Evolutionary conservation across 1,140 invertebrate genomes (phyloP).

Genomic region (Solenopsis invicta): DNA sequence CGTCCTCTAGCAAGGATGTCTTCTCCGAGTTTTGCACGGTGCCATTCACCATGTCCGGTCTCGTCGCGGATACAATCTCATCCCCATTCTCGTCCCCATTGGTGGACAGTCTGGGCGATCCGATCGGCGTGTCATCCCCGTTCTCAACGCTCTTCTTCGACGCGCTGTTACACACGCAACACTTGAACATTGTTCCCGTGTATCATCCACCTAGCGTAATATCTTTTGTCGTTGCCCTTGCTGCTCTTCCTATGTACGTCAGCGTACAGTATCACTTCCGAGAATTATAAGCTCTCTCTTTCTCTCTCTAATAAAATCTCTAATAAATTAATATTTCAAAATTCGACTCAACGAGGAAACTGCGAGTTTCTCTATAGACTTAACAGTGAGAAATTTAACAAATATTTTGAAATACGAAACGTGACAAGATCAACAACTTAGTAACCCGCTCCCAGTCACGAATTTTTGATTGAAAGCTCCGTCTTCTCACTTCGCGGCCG

Average conservation of each 20-base stretch:
- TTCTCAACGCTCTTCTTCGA: slow-evolving; percentile 64
- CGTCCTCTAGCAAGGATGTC: not conserved
- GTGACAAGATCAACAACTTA: slow-evolving; percentile 2
- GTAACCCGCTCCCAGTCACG: not conserved
- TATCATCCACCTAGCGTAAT: slow-evolving; percentile 43
- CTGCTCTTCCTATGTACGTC: not conserved
- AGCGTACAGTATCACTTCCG: not conserved
- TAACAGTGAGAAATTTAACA: slow-evolving; percentile 44
- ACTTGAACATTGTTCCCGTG: slow-evolving; percentile 84
- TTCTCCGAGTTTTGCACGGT: slow-evolving; percentile 58
- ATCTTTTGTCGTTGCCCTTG: not conserved
- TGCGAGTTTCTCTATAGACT: not conserved
- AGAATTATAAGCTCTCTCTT: not conserved
- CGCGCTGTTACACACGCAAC: slow-evolving; percentile 83
- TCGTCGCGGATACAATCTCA: not conserved
- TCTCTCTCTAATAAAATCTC: slow-evolving; percentile 10
- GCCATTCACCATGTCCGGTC: slow-evolving; percentile 64
- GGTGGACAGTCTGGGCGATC: slow-evolving; percentile 2
- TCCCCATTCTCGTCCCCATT: too few species aligned
- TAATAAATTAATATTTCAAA: slow-evolving; percentile 23
- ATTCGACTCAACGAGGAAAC: slow-evolving; percentile 18
- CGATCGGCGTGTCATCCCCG: not conserved
- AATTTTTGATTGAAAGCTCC: not conserved
- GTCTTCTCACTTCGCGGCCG: not conserved
- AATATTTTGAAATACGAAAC: not conserved